Percentiles rank a stretch among this genome's conserved stretches.
These are phyloP conservation scores for Rotaria macrura DNA, from an alignment of 2,888 invertebrate genomes.

Conservation along the genomic window DNA sequence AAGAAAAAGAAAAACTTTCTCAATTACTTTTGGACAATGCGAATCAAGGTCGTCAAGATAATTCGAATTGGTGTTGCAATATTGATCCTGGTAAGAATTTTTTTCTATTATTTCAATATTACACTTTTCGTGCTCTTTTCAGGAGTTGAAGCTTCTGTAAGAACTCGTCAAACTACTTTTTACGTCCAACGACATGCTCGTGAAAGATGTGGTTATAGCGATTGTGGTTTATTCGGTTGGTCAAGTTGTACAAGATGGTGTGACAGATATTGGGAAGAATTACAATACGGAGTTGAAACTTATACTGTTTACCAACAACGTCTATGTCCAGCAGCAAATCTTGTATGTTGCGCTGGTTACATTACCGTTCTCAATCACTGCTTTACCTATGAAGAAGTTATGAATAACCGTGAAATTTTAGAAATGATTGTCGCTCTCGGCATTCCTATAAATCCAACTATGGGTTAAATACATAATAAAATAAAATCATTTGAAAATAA, in stretches of 20 bases:
- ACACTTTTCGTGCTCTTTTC: background rate
- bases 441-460: background rate
- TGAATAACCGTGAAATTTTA: background rate
- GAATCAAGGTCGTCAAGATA: background rate
- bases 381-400: conserved; percentile 8
- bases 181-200: background rate
- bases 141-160: background rate
- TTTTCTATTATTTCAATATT: background rate
- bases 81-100: background rate
- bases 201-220: background rate
- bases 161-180: background rate
- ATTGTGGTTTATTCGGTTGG: conserved; percentile 9
- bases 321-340: background rate
- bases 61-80: background rate
- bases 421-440: background rate
- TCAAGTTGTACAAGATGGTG: background rate
- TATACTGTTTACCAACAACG: background rate
- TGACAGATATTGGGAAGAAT: background rate
- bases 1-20: background rate
- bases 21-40: background rate
- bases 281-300: background rate
- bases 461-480: background rate
- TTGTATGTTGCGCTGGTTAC: background rate
- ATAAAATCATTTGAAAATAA: background rate
- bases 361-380: conserved; percentile 3